Conservation (phyloP, 2,888 invertebrate species). For the Agrotis clavis region DNA sequence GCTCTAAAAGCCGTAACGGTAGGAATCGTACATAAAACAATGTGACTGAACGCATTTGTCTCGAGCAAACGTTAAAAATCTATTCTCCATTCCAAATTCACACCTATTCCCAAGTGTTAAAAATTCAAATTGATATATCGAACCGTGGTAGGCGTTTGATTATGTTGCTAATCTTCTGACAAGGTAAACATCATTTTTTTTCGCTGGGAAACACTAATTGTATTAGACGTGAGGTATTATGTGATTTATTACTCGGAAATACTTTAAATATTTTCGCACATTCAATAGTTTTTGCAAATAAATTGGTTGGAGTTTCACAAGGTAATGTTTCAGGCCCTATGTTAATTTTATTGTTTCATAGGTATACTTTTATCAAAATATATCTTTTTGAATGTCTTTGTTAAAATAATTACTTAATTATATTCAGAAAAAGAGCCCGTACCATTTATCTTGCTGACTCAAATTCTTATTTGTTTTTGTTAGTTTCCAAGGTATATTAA, state of each 20-base stretch:
- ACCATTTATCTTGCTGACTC: neutral
- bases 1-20: constrained; percentile 24
- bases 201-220: constrained; percentile 46
- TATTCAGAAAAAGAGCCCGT: neutral
- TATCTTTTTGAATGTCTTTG: neutral
- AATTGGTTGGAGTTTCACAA: constrained; percentile 8
- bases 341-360: neutral
- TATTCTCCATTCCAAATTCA: constrained; percentile 17
- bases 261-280: constrained; percentile 5
- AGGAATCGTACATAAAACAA: constrained; percentile 32
- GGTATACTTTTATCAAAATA: neutral
- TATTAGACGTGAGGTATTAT: constrained; percentile 34
- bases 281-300: constrained; percentile 1
- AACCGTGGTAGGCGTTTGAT: constrained; percentile 39
- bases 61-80: constrained; percentile 25
- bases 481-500: neutral
- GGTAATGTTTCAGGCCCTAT: constrained; percentile 22
- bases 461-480: neutral
- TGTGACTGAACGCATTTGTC: constrained; percentile 34
- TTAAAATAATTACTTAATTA: neutral
- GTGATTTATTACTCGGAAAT: constrained; percentile 36
- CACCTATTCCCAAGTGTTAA: constrained; percentile 17
- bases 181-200: constrained; percentile 56
- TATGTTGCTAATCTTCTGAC: constrained; percentile 57
- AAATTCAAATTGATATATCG: constrained; percentile 19